Conservation (phyloP, 2,113 vertebrate genomes). For the Spizaetus ornatus region DNA sequence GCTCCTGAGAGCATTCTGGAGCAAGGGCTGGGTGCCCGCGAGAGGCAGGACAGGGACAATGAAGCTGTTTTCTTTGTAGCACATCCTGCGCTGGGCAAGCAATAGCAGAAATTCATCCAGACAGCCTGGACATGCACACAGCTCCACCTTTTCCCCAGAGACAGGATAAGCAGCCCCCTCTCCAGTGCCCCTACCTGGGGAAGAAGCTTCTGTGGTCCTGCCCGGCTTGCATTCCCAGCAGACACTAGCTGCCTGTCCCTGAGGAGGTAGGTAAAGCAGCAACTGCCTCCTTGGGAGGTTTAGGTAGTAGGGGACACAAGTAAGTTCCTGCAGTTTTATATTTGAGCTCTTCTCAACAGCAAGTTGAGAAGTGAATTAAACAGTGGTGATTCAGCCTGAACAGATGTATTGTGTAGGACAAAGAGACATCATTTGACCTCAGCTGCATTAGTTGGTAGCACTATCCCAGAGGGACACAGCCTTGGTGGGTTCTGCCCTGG, state of each 20-base stretch:
- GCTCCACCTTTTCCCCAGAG: background rate
- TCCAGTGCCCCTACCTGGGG: background rate
- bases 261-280: background rate
- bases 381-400: background rate
- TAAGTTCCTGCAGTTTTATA: background rate
- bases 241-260: background rate
- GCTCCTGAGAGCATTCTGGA: background rate
- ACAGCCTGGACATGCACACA: background rate
- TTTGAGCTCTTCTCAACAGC: background rate
- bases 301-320: background rate
- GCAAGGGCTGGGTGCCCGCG: background rate
- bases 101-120: background rate
- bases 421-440: background rate
- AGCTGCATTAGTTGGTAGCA: background rate
- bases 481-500: background rate
- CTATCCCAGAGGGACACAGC: background rate
- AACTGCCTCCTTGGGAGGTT: background rate
- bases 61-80: background rate
- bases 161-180: background rate
- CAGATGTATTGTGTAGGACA: background rate
- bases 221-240: background rate
- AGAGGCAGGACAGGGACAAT: background rate
- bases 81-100: background rate
- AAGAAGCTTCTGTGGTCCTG: background rate
- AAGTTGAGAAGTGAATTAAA: background rate